A percentile compares a stretch with the other conserved stretches of the same genome.
Evolutionary conservation across 2,113 vertebrate genomes (phyloP).

Genomic region (Eidolon helvum): DNA sequence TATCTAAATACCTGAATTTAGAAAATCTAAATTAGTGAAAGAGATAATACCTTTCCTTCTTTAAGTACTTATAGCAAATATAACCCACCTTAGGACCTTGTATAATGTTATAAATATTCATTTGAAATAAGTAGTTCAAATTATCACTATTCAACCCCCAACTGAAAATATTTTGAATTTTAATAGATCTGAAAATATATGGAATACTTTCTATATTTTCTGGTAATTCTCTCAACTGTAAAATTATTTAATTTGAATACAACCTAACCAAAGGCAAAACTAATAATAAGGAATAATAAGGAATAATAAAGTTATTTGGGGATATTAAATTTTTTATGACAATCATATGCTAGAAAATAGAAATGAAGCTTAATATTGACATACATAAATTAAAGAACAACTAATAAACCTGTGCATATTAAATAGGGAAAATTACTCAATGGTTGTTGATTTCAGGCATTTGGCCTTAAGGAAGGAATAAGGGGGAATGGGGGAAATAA

Average conservation of each 20-base stretch:
- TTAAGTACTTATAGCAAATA: background rate
- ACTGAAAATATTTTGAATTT: background rate
- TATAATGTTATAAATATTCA: background rate
- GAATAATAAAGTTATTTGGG: background rate
- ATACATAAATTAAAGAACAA: conserved; percentile 1
- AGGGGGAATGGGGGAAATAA: background rate
- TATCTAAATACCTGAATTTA: background rate
- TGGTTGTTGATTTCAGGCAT: background rate
- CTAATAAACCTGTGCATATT: background rate
- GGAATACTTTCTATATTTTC: background rate
- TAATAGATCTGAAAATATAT: background rate
- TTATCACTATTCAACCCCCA: background rate
- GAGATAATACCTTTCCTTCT: background rate
- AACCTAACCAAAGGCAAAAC: background rate
- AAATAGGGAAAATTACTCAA: background rate
- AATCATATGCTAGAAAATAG: background rate
- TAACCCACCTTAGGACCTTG: background rate
- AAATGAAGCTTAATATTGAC: conserved; percentile 29
- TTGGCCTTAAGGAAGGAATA: background rate
- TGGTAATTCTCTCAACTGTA: background rate
- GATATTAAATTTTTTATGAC: background rate
- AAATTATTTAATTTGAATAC: conserved; percentile 23
- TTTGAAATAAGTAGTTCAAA: background rate
- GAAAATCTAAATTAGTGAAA: background rate
- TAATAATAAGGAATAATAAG: background rate